Conservation (phyloP, 2,797 vertebrate genomes). For the Schizothorax lantsangensis region DNA sequence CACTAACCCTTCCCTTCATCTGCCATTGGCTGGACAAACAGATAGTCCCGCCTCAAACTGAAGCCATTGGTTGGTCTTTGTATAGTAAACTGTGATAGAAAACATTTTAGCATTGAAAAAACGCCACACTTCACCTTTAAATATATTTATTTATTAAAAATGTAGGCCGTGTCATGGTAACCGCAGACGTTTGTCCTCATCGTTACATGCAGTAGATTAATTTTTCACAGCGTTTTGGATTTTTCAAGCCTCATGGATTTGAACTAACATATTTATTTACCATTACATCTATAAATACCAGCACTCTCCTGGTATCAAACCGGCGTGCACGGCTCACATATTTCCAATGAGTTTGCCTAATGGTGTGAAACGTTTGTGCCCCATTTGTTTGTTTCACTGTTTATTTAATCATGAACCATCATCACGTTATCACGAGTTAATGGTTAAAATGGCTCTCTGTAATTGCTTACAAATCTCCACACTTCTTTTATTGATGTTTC, state of each 20-base stretch:
- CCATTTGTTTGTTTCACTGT: constrained; percentile 59
- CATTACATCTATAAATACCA: constrained; percentile 47
- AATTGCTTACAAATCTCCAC: constrained; percentile 53
- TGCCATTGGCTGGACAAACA: background rate
- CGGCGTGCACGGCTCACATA: constrained; percentile 51
- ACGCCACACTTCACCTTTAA: background rate
- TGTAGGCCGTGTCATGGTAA: background rate
- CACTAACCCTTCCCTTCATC: background rate
- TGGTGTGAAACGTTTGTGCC: constrained; percentile 51
- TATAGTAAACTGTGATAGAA: too few species aligned
- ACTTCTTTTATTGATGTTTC: constrained; percentile 54
- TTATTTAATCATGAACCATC: constrained; percentile 65
- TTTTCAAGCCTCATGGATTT: constrained; percentile 39
- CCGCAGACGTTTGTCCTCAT: background rate
- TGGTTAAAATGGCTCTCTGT: constrained; percentile 57
- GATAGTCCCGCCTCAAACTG: background rate
- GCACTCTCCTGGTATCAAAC: constrained; percentile 38
- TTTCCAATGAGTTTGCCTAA: constrained; percentile 62
- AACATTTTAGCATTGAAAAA: background rate
- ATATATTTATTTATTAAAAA: background rate
- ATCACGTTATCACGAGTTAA: constrained; percentile 60
- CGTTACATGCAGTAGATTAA: background rate
- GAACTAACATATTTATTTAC: constrained; percentile 54
- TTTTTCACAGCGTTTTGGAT: constrained; percentile 14
- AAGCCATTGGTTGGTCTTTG: background rate